These are phyloP conservation scores for Clostera curtula DNA, from an alignment of 2,888 invertebrate species.

Conservation along the genomic window DNA sequence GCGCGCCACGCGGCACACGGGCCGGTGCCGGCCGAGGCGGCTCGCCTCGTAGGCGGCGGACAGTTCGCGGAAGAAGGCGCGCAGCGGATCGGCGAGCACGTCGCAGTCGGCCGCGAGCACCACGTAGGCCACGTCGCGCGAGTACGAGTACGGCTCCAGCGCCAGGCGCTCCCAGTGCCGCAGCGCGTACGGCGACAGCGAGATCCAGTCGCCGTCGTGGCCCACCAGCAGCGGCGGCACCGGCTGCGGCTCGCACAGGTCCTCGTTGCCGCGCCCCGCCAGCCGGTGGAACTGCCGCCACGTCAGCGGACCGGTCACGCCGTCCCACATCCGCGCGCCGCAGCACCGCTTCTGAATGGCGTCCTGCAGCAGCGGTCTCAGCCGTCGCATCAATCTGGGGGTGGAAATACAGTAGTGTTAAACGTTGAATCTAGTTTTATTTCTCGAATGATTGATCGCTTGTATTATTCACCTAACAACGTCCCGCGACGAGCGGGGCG, in stretches of 20 bases:
- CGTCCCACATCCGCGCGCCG: slow-evolving; percentile 92
- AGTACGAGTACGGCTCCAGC: slow-evolving; percentile 97
- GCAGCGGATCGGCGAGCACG: slow-evolving; percentile 83
- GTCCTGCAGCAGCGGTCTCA: slow-evolving; percentile 95
- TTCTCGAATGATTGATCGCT: too few species aligned
- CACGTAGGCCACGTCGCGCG: slow-evolving; percentile 95
- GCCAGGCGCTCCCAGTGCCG: slow-evolving; percentile 97
- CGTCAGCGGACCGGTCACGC: slow-evolving; percentile 96
- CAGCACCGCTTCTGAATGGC: slow-evolving; percentile 96
- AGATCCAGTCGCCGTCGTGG: slow-evolving; percentile 95
- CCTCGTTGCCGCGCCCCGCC: slow-evolving; percentile 94
- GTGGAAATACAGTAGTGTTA: background rate
- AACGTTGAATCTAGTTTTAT: too few species aligned
- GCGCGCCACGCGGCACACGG: slow-evolving; percentile 86
- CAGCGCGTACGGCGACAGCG: slow-evolving; percentile 94
- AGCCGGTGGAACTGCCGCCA: slow-evolving; percentile 98
- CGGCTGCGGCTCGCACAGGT: slow-evolving; percentile 97
- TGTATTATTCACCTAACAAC: slow-evolving; percentile 76
- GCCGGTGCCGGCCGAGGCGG: slow-evolving; percentile 93
- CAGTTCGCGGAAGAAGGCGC: slow-evolving; percentile 93
- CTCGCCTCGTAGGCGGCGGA: slow-evolving; percentile 96
- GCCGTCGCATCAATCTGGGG: slow-evolving; percentile 85
- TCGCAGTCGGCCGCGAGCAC: slow-evolving; percentile 96
- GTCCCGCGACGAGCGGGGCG: slow-evolving; percentile 92
- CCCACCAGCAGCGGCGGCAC: slow-evolving; percentile 96